Percentiles rank a stretch among this genome's conserved stretches.
phyloP scores from a whole-genome alignment of 2,797 vertebrate species.

The Triplophysa bombifrons region DNA sequence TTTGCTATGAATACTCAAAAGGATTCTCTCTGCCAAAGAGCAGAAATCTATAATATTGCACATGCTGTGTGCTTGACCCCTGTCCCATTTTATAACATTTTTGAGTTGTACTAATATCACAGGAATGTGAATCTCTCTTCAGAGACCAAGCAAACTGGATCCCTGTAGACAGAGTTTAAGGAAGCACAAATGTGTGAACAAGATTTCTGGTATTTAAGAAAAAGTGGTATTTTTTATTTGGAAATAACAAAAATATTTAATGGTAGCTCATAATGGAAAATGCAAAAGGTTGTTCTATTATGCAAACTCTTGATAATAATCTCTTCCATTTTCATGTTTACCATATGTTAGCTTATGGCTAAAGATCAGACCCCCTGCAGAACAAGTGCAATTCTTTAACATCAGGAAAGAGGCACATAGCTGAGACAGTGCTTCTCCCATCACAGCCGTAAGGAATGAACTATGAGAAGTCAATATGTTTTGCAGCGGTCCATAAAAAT shows the following conservation, averaged over 20 bases:
- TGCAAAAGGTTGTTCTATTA: not conserved
- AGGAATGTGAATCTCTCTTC: not conserved
- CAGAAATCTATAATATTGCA: not conserved
- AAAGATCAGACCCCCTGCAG: not conserved
- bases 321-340: not conserved
- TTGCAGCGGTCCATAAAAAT: too few relatives aligned
- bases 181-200: not conserved
- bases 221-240: not conserved
- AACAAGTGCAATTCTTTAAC: conserved; percentile 18
- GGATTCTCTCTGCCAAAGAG: not conserved
- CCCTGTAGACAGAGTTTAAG: not conserved
- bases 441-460: not conserved
- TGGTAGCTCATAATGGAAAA: not conserved
- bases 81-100: conserved; percentile 3
- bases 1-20: not conserved
- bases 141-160: conserved; percentile 2
- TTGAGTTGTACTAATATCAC: not conserved
- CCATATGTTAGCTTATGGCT: conserved; percentile 20
- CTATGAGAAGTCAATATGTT: too few relatives aligned
- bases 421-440: conserved; percentile 5
- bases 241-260: not conserved
- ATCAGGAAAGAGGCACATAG: conserved; percentile 17
- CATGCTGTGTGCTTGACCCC: not conserved
- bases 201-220: not conserved
- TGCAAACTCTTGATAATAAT: not conserved